phyloP scores from a whole-genome alignment of 2,113 vertebrate species.

The Euleptes europaea region DNA sequence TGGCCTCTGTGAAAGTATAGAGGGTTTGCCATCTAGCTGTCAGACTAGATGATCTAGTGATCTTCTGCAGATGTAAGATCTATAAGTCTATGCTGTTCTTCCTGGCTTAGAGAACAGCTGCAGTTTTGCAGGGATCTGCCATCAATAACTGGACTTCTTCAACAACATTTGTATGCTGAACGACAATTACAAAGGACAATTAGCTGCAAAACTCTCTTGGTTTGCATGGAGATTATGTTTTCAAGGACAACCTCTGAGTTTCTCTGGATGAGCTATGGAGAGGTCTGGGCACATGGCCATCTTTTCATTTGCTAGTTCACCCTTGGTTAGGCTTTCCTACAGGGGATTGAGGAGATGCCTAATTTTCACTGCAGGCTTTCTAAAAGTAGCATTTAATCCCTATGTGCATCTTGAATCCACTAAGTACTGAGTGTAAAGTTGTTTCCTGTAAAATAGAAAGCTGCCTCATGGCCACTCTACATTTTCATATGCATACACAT shows the following conservation, averaged over 20 bases:
- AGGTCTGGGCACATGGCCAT: conserved; percentile 56
- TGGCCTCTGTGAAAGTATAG: too few relatives aligned
- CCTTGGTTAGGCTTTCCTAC: conserved; percentile 57
- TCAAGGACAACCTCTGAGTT: conserved; percentile 44
- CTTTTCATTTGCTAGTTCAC: conserved; percentile 30
- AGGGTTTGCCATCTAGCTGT: too few relatives aligned
- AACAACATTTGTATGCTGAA: background rate
- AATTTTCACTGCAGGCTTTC: conserved; percentile 48
- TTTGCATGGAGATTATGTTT: conserved; percentile 31
- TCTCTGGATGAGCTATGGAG: conserved; percentile 28
- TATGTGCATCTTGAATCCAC: background rate
- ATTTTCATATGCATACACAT: background rate
- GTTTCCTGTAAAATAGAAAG: background rate
- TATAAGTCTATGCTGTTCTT: background rate
- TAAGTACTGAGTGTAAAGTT: background rate
- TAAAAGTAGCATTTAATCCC: conserved; percentile 27
- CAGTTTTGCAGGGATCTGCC: background rate
- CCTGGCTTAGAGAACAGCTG: background rate
- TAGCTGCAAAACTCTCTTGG: conserved; percentile 45
- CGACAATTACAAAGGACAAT: conserved; percentile 17
- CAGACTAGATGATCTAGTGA: background rate
- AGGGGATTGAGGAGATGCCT: conserved; percentile 33
- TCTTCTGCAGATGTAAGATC: background rate
- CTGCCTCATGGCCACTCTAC: background rate
- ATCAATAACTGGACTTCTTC: conserved; percentile 14